phyloP scores from a whole-genome alignment of 2,797 vertebrate species.

The Mastacembelus armatus region DNA sequence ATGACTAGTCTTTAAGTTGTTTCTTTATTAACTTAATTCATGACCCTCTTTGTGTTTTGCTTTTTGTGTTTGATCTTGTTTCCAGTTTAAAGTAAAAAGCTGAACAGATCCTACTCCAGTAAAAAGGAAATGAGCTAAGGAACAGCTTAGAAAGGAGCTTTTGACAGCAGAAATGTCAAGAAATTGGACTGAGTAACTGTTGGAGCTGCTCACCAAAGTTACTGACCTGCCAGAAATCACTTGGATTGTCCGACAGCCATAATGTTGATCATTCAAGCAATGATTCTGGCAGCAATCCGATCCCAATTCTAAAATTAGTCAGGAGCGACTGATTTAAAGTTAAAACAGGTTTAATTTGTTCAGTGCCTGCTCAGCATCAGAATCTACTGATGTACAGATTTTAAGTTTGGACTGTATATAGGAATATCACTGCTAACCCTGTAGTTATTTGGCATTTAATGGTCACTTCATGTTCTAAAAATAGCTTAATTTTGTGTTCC shows the following conservation, averaged over 20 bases:
- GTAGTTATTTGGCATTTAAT: slow-evolving; percentile 36
- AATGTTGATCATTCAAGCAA: neutral
- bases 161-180: neutral
- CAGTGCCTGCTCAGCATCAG: neutral
- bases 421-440: slow-evolving; percentile 28
- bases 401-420: neutral
- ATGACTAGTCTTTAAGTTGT: no score
- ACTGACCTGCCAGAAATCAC: neutral
- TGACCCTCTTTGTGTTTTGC: neutral
- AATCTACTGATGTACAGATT: neutral
- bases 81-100: neutral
- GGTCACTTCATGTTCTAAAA: slow-evolving; percentile 36
- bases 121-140: no score
- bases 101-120: no score
- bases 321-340: neutral
- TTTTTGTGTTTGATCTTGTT: neutral
- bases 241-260: neutral
- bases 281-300: neutral
- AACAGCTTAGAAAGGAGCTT: neutral
- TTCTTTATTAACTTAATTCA: no score
- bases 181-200: neutral
- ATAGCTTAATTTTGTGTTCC: slow-evolving; percentile 1
- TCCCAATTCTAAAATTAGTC: neutral
- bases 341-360: neutral
- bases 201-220: no score